Evolutionary conservation across 2,797 vertebrate species (phyloP).

Genomic region (Sebastes iracundus): DNA sequence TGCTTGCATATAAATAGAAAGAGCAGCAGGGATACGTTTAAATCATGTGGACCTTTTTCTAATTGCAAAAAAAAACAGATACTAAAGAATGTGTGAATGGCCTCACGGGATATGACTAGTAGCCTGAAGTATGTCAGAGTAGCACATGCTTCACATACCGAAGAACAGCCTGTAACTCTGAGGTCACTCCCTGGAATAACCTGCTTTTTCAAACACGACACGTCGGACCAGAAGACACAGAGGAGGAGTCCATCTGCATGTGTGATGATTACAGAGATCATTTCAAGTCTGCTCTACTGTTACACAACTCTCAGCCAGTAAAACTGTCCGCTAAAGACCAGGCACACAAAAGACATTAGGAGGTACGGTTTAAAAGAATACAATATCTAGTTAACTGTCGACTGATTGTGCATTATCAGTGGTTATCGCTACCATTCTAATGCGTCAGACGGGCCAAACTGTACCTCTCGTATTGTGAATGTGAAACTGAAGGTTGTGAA

Average conservation of each 20-base stretch:
- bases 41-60: neutral
- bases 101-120: neutral
- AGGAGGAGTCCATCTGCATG: neutral
- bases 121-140: neutral
- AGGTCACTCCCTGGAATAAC: neutral
- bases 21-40: neutral
- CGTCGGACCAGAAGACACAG: neutral
- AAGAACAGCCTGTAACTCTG: neutral
- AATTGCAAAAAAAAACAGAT: neutral
- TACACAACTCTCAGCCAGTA: neutral
- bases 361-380: neutral
- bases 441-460: too few relatives aligned
- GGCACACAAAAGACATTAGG: neutral
- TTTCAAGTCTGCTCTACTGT: neutral
- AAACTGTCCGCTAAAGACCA: neutral
- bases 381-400: too few relatives aligned
- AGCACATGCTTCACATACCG: conserved; percentile 23
- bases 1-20: neutral
- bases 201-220: neutral
- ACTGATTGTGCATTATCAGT: too few relatives aligned
- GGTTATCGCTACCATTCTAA: too few relatives aligned
- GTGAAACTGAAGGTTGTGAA: too few relatives aligned
- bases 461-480: too few relatives aligned
- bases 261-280: neutral
- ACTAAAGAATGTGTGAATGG: neutral